A percentile compares a stretch with the other conserved stretches of the same genome.
These are phyloP conservation scores for Xestia xanthographa DNA, from an alignment of 2,888 invertebrate genomes.

Conservation along the genomic window DNA sequence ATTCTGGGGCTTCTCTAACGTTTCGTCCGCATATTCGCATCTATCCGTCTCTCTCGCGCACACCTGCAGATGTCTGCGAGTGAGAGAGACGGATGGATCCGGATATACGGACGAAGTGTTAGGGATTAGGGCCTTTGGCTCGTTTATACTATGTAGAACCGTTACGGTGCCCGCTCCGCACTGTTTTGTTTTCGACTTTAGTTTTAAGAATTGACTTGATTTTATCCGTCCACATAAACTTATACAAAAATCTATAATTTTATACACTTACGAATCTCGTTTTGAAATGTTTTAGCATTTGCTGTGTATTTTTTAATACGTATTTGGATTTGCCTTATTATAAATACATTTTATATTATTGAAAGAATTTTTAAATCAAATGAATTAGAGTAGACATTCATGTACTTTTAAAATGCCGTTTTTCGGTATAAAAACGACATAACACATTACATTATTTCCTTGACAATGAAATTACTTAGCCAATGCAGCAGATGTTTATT, in stretches of 20 bases:
- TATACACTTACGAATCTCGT: conserved; percentile 28
- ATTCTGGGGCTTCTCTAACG: too few relatives aligned
- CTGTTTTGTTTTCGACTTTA: conserved; percentile 23
- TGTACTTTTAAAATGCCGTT: background rate
- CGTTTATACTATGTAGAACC: background rate
- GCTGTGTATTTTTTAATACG: background rate
- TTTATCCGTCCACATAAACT: conserved; percentile 41
- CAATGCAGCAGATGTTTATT: background rate
- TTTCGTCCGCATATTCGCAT: too few relatives aligned
- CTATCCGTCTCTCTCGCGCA: too few relatives aligned
- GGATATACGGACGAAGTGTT: too few relatives aligned
- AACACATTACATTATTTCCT: background rate
- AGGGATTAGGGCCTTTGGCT: too few relatives aligned
- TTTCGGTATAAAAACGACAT: background rate
- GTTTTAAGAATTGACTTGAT: conserved; percentile 41
- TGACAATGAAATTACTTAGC: background rate
- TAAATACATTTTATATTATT: background rate
- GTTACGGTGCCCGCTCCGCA: background rate
- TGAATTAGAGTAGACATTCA: background rate
- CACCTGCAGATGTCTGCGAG: too few relatives aligned
- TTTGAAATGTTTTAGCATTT: conserved; percentile 37
- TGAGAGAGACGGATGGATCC: too few relatives aligned
- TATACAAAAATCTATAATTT: background rate
- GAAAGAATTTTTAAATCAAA: conserved; percentile 3
- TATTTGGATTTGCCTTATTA: background rate